These are phyloP conservation scores for Gambusia holbrooki DNA, from an alignment of 2,113 vertebrate species.

Conservation along the genomic window DNA sequence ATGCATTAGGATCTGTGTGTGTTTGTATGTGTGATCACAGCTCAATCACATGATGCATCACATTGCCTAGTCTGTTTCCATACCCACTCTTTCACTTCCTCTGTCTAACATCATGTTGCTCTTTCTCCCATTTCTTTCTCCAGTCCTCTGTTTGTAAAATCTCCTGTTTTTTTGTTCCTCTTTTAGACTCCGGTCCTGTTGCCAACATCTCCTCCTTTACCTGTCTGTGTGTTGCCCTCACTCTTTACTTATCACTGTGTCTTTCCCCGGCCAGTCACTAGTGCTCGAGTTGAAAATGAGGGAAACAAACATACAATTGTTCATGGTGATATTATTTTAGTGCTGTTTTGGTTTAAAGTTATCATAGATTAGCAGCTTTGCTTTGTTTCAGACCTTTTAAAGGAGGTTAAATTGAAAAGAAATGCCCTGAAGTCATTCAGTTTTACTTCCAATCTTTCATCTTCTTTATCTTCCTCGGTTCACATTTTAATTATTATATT, in stretches of 20 bases:
- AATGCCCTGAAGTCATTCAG: not conserved
- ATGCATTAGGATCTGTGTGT: slow-evolving; percentile 13
- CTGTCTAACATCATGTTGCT: slow-evolving; percentile 31
- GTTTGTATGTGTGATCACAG: slow-evolving; percentile 50
- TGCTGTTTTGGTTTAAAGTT: not conserved
- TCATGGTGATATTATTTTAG: not conserved
- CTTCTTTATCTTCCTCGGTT: too few species aligned
- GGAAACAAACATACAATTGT: not conserved
- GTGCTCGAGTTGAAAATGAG: not conserved
- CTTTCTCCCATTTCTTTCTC: slow-evolving; percentile 46
- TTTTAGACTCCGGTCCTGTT: not conserved
- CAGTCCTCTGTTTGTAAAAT: not conserved
- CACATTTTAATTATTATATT: too few species aligned
- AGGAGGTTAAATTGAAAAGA: too few species aligned
- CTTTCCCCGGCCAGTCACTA: not conserved
- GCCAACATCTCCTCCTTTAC: not conserved
- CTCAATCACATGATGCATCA: slow-evolving; percentile 70
- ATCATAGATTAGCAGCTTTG: too few species aligned
- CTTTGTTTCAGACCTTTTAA: too few species aligned
- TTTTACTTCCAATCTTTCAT: not conserved
- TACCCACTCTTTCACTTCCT: slow-evolving; percentile 62
- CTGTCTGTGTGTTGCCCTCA: not conserved
- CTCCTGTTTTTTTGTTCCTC: slow-evolving; percentile 2
- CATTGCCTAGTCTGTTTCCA: slow-evolving; percentile 49
- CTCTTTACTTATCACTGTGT: not conserved